Base-by-base conservation (phyloP, 1,140 invertebrate species). In the Bombus haemorrhoidalis region DNA sequence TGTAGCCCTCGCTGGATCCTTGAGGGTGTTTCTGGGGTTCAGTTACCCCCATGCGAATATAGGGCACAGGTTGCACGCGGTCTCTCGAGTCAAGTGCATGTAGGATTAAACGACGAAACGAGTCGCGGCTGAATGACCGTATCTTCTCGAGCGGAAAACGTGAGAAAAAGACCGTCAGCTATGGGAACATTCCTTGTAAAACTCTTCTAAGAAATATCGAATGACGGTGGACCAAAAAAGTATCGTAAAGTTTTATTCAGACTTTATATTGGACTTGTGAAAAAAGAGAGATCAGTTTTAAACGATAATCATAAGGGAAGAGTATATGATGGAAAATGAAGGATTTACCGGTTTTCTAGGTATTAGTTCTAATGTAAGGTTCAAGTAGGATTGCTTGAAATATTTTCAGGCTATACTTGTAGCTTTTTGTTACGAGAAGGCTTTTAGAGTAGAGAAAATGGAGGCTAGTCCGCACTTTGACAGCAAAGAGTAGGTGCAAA, bases 41-140 rank as follows among this genome's bases (percentile, higher is more conserved):
- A 34, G 64, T 28, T 76, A 57, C 90, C 86, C 82, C 89, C 92
- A 91, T 94, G 93, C 91, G 93, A 94, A 93, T 93, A 92, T 90
- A 75, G 84, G 34, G 92, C 91, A 91, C 93, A 94, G 93, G 94
- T 94, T 94, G 91, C 82, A 77, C 72, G 53, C 73, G 62, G 71
- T 81, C 89, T 87, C 91, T 93, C 83, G 88, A 91, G 90, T 93
- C 92, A 93, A 93, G 93, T 93, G 93, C 86, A 86, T 62, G 82
- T 73, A 80, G 89, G 80, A 93, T 92, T 92, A 90, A 91, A 90
- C 81, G 43, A 64, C 62, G 68, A 71, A 22, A 69, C 22, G 41
- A 39, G 71, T 89, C 68, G 84, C 73, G 81, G 80, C 59, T 85
- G 34, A 79, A 57, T 71, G 81, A 73, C 13, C 81, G 25, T 64